phyloP scores from a whole-genome alignment of 2,113 vertebrate genomes.

The Hiodon alosoides region DNA sequence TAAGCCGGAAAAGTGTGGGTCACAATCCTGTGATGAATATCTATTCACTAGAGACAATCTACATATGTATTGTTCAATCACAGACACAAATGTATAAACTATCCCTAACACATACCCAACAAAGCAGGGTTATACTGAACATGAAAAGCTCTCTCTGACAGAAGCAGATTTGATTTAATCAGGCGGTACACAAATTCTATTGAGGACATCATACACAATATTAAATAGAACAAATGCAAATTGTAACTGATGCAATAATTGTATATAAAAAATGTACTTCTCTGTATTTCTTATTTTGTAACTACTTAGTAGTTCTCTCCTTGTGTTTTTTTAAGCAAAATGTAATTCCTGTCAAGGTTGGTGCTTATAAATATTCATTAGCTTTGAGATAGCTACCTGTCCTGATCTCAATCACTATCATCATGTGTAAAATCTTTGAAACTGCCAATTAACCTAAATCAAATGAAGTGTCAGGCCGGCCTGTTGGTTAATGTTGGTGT shows the following conservation, averaged over 20 bases:
- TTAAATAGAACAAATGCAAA: no score
- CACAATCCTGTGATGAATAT: no score
- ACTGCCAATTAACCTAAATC: slow-evolving; percentile 5
- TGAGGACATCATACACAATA: no score
- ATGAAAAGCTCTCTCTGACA: no score
- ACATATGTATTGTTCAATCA: no score
- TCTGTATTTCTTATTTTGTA: background rate
- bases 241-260: background rate
- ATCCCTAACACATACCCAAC: no score
- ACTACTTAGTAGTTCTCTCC: background rate
- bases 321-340: slow-evolving; percentile 8
- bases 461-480: background rate
- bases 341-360: slow-evolving; percentile 6
- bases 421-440: slow-evolving; percentile 11
- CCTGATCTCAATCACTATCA: slow-evolving; percentile 10
- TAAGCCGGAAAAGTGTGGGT: no score
- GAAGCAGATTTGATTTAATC: no score
- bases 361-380: slow-evolving; percentile 17
- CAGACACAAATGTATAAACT: no score
- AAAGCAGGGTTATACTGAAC: no score
- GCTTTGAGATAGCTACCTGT: slow-evolving; percentile 7
- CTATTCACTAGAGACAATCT: no score
- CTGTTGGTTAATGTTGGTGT: background rate
- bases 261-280: background rate
- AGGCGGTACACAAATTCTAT: no score